These are phyloP conservation scores for Philereme vetulata DNA, from an alignment of 2,888 invertebrate genomes.

Conservation along the genomic window DNA sequence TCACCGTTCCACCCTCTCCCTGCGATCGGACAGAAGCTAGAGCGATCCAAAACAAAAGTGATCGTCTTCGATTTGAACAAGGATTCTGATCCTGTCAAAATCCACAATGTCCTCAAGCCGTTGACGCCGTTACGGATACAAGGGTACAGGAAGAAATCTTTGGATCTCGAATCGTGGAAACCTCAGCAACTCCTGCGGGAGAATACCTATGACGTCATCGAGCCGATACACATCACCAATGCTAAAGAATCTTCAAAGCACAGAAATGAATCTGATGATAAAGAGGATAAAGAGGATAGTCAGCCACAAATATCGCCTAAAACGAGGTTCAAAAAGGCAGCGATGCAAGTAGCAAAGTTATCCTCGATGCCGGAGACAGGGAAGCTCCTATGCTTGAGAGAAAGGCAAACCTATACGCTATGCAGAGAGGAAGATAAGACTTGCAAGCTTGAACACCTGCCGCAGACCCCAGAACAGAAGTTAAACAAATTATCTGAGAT, in stretches of 20 bases:
- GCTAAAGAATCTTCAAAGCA: constrained; percentile 42
- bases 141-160: constrained; percentile 58
- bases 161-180: constrained; percentile 55
- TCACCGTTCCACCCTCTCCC: constrained; percentile 78
- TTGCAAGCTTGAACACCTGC: constrained; percentile 61
- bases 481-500: constrained; percentile 73
- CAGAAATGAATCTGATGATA: constrained; percentile 30
- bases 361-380: constrained; percentile 70
- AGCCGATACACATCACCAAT: constrained; percentile 66
- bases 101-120: constrained; percentile 71
- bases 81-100: constrained; percentile 50
- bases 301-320: constrained; percentile 62
- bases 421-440: constrained; percentile 52
- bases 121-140: constrained; percentile 69
- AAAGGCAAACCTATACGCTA: constrained; percentile 61
- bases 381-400: constrained; percentile 70
- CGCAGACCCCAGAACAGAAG: constrained; percentile 64
- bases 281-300: constrained; percentile 1
- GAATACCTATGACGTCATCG: constrained; percentile 76
- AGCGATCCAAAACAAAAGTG: constrained; percentile 66
- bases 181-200: constrained; percentile 71
- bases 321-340: constrained; percentile 73
- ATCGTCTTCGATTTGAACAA: constrained; percentile 70
- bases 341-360: constrained; percentile 69
- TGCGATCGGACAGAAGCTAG: constrained; percentile 72